Evolutionary conservation across 2,888 invertebrate genomes (phyloP).

Genomic region (Nomada fabriciana): DNA sequence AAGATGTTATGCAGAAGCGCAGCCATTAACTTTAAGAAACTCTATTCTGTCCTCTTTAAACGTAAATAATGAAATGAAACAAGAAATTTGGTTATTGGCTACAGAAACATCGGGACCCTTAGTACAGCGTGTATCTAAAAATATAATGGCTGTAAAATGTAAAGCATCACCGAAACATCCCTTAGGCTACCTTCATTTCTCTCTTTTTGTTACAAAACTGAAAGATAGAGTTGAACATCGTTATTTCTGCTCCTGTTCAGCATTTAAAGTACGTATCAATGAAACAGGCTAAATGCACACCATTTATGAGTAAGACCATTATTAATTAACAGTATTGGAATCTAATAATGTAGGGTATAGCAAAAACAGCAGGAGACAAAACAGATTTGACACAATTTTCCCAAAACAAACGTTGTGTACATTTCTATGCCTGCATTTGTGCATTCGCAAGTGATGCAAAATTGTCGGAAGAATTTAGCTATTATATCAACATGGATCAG

Average conservation of each 20-base stretch:
- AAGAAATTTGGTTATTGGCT: conserved; percentile 87
- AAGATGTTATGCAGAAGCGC: conserved; percentile 87
- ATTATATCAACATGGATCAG: conserved; percentile 86
- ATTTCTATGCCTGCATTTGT: conserved; percentile 90
- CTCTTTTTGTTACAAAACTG: conserved; percentile 86
- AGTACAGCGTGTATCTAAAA: conserved; percentile 89
- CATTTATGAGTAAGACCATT: not conserved
- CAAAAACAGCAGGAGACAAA: conserved; percentile 73
- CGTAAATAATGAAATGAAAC: conserved; percentile 87
- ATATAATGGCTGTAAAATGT: conserved; percentile 90
- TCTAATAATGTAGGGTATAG: conserved; percentile 60
- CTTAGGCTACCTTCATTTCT: conserved; percentile 89
- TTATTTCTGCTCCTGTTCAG: conserved; percentile 87
- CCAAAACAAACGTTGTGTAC: conserved; percentile 86
- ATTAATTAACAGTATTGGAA: conserved; percentile 13
- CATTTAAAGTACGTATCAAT: conserved; percentile 84
- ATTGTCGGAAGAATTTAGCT: conserved; percentile 87
- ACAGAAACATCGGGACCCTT: conserved; percentile 87
- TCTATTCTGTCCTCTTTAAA: conserved; percentile 87
- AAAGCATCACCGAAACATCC: conserved; percentile 88
- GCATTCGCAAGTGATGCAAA: conserved; percentile 89
- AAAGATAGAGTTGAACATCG: conserved; percentile 85
- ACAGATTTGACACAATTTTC: conserved; percentile 65
- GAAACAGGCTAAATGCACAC: not conserved
- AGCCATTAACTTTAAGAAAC: conserved; percentile 87